Conservation (phyloP, 2,888 invertebrate genomes). For the Lithophane socia region DNA sequence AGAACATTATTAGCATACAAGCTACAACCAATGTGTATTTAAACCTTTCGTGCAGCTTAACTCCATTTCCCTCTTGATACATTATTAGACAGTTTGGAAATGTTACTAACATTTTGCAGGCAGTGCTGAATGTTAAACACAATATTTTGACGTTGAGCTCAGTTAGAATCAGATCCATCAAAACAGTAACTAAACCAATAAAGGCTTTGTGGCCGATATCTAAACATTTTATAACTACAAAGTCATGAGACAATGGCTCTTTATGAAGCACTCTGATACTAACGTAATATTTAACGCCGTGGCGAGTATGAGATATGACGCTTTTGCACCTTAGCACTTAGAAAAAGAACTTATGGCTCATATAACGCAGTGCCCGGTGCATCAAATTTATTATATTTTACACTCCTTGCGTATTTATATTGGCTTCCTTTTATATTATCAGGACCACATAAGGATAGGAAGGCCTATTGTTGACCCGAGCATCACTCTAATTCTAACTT, state of each 20-base stretch:
- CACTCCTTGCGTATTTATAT: slow-evolving; percentile 9
- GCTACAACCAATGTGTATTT: not conserved
- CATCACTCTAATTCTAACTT: slow-evolving; percentile 52
- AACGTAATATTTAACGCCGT: slow-evolving; percentile 38
- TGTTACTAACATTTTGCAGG: not conserved
- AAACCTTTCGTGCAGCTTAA: not conserved
- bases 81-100: not conserved
- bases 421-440: slow-evolving; percentile 20
- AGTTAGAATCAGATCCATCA: slow-evolving; percentile 22
- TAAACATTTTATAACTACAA: slow-evolving; percentile 8
- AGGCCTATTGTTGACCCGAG: slow-evolving; percentile 4
- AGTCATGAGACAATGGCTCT: slow-evolving; percentile 14
- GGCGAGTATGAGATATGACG: slow-evolving; percentile 33
- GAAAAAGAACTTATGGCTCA: slow-evolving; percentile 28
- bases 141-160: slow-evolving; percentile 3
- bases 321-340: slow-evolving; percentile 53
- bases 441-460: not conserved
- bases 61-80: not conserved
- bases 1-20: not conserved
- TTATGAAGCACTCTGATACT: slow-evolving; percentile 42
- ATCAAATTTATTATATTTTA: slow-evolving; percentile 11
- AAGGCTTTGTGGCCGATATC: slow-evolving; percentile 5
- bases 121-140: not conserved
- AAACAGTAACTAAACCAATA: slow-evolving; percentile 15
- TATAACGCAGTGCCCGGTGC: slow-evolving; percentile 18